Conservation (phyloP, 1,140 invertebrate genomes). For the Panagrolaimus sp. region DNA sequence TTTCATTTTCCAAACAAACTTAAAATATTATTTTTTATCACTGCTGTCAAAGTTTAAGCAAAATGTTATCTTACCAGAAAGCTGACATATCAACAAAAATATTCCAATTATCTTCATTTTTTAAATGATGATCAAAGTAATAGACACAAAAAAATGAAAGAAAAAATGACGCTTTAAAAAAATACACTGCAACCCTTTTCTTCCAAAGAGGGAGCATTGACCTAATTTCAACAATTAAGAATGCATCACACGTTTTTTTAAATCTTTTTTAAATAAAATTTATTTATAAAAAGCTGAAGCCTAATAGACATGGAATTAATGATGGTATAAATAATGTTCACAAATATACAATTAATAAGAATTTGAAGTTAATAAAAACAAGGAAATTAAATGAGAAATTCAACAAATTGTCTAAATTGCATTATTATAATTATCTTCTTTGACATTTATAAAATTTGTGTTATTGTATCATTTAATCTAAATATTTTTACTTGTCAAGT, state of each 20-base stretch:
- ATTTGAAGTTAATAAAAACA: no score
- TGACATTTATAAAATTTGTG: no score
- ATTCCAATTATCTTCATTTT: conserved; percentile 14
- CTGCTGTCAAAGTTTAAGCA: neutral
- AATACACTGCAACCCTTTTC: neutral
- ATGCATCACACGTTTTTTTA: conserved; percentile 10
- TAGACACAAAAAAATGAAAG: neutral
- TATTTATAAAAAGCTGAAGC: no score
- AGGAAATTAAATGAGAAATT: no score
- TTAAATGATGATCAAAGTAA: neutral
- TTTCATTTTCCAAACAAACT: neutral
- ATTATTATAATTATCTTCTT: no score
- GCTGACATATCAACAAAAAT: conserved; percentile 13
- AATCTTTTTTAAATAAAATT: neutral
- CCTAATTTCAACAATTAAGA: conserved; percentile 18
- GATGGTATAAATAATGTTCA: no score
- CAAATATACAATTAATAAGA: no score
- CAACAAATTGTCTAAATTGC: no score
- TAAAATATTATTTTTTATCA: neutral
- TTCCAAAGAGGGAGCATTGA: conserved; percentile 12
- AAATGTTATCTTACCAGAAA: neutral
- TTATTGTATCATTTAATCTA: no score
- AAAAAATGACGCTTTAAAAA: neutral
- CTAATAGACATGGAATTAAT: no score
- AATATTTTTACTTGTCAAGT: no score